Conservation (phyloP, 2,113 vertebrate species). For the Pluvianellus socialis region DNA sequence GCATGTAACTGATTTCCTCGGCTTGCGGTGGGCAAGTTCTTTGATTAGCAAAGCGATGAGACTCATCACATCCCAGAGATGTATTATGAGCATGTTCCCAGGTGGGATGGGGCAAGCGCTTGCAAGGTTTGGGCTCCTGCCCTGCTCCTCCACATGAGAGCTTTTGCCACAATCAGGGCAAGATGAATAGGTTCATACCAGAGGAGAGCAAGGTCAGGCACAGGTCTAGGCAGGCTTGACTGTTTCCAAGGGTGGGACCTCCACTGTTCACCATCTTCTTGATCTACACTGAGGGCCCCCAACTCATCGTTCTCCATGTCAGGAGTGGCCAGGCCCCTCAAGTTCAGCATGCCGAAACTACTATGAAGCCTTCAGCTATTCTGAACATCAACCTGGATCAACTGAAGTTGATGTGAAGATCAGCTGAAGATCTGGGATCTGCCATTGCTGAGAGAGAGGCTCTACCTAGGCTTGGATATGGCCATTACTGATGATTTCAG, state of each 20-base stretch:
- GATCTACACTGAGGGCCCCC: not conserved
- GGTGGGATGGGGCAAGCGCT: not conserved
- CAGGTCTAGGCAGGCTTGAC: not conserved
- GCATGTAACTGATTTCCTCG: not conserved
- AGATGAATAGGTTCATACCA: not conserved
- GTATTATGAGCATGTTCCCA: not conserved
- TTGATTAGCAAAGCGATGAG: not conserved
- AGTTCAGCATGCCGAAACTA: not conserved
- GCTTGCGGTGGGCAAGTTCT: not conserved
- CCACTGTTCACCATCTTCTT: not conserved
- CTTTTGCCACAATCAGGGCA: not conserved
- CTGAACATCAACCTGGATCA: not conserved
- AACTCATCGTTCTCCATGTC: not conserved
- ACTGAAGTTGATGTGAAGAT: not conserved
- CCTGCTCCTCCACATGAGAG: accelerated
- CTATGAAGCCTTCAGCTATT: not conserved
- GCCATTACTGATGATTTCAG: not conserved
- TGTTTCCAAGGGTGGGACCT: not conserved
- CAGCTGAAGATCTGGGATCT: not conserved
- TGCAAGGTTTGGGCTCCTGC: not conserved
- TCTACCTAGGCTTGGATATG: not conserved
- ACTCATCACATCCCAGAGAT: accelerated
- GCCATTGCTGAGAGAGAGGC: not conserved
- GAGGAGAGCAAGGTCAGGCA: not conserved
- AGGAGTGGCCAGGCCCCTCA: not conserved